These are phyloP conservation scores for Drosophila meridionalis DNA, from an alignment of 2,888 invertebrate genomes.

Conservation along the genomic window DNA sequence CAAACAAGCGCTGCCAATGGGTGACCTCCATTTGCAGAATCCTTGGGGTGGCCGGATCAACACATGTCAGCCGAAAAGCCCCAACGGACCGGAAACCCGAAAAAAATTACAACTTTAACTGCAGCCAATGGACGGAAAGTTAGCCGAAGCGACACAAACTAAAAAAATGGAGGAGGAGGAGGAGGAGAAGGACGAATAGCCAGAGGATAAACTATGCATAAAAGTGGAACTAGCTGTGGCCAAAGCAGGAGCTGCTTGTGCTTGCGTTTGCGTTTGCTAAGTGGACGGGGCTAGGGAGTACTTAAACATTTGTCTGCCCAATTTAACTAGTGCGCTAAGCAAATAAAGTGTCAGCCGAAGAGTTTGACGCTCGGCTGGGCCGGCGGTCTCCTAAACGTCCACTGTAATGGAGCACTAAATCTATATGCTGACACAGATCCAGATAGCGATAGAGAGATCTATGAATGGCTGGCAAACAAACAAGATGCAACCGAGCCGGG, in stretches of 20 bases:
- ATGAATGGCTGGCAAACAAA: slow-evolving; percentile 48
- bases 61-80: slow-evolving; percentile 33
- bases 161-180: background rate
- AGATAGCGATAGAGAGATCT: slow-evolving; percentile 54
- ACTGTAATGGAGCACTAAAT: slow-evolving; percentile 67
- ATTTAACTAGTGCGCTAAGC: slow-evolving; percentile 62
- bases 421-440: slow-evolving; percentile 61
- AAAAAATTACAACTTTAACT: slow-evolving; percentile 47
- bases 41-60: slow-evolving; percentile 39
- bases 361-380: slow-evolving; percentile 35
- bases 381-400: slow-evolving; percentile 48
- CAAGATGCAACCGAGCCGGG: slow-evolving; percentile 53
- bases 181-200: background rate
- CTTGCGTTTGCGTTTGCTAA: slow-evolving; percentile 4
- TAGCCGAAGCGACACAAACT: slow-evolving; percentile 24
- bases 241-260: slow-evolving; percentile 10
- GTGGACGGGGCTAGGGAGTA: slow-evolving; percentile 14
- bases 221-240: slow-evolving; percentile 10
- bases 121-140: slow-evolving; percentile 55
- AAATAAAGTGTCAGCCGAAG: slow-evolving; percentile 50
- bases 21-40: slow-evolving; percentile 35
- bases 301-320: slow-evolving; percentile 69
- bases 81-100: slow-evolving; percentile 34
- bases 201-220: background rate
- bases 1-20: slow-evolving; percentile 34